Evolutionary conservation across 2,797 vertebrate species (phyloP).

Genomic region (Bufotes viridis): DNA sequence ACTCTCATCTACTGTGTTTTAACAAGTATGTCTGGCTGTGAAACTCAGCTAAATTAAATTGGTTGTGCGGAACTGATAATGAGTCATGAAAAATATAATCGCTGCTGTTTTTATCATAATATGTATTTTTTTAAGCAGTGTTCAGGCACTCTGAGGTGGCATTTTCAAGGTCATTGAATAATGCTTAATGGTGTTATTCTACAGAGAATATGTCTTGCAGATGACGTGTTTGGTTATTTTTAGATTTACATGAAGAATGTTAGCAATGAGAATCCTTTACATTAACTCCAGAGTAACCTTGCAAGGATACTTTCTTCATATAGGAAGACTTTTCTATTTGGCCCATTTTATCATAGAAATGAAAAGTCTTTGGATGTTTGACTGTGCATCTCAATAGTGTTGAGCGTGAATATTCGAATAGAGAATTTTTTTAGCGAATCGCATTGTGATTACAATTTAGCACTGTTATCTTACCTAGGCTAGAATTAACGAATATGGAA

Average conservation of each 20-base stretch:
- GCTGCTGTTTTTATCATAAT: slow-evolving; percentile 51
- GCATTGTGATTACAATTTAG: no score
- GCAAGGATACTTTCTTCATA: neutral
- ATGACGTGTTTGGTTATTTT: slow-evolving; percentile 26
- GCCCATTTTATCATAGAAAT: no score
- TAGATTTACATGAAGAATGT: slow-evolving; percentile 27
- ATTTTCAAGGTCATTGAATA: slow-evolving; percentile 54
- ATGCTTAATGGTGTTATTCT: slow-evolving; percentile 47
- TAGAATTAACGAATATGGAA: no score
- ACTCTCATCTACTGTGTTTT: slow-evolving; percentile 2
- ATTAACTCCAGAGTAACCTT: neutral
- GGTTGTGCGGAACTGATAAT: slow-evolving; percentile 52
- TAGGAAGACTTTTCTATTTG: no score
- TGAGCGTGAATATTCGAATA: no score
- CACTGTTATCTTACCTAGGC: no score
- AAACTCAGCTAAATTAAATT: slow-evolving; percentile 49
- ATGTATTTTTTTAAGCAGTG: slow-evolving; percentile 40
- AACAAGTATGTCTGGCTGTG: slow-evolving; percentile 46
- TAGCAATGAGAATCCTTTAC: neutral
- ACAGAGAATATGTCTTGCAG: slow-evolving; percentile 13
- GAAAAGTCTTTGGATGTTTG: no score
- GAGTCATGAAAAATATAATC: slow-evolving; percentile 43
- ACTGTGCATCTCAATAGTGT: neutral
- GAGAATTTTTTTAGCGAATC: no score
- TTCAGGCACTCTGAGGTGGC: slow-evolving; percentile 20